Percentiles rank a stretch among this genome's conserved stretches.
phyloP scores from a whole-genome alignment of 1,140 invertebrate genomes.

The Megalonaias nervosa region DNA sequence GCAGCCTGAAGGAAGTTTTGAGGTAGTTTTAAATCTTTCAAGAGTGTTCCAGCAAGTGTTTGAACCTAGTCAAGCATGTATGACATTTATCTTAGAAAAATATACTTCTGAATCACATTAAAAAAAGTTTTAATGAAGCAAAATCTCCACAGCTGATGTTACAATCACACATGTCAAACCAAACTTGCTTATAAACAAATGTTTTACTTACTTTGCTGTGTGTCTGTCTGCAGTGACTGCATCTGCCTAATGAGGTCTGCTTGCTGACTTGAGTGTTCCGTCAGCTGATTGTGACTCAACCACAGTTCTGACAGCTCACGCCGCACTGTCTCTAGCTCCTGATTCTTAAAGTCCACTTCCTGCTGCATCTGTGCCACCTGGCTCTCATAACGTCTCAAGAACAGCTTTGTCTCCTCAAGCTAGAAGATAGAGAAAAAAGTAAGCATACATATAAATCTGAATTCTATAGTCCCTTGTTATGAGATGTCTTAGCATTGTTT shows the following conservation, averaged over 20 bases:
- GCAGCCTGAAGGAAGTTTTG: too few relatives aligned
- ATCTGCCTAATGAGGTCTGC: slow-evolving; percentile 67
- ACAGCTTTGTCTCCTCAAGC: slow-evolving; percentile 52
- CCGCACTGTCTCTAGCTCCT: slow-evolving; percentile 59
- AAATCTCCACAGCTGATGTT: too few relatives aligned
- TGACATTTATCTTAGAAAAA: too few relatives aligned
- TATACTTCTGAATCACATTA: too few relatives aligned
- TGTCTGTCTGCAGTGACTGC: slow-evolving; percentile 67
- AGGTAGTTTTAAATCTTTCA: too few relatives aligned
- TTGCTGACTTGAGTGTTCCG: slow-evolving; percentile 65
- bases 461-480: too few relatives aligned
- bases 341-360: slow-evolving; percentile 63
- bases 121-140: too few relatives aligned
- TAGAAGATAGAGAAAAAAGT: slow-evolving; percentile 16
- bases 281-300: slow-evolving; percentile 63
- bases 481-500: too few relatives aligned
- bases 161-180: too few relatives aligned
- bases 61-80: too few relatives aligned
- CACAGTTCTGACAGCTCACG: slow-evolving; percentile 65
- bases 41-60: too few relatives aligned
- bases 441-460: neutral
- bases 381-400: slow-evolving; percentile 51
- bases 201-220: slow-evolving; percentile 65
- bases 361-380: slow-evolving; percentile 48
- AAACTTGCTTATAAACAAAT: too few relatives aligned